Conservation (phyloP, 2,888 invertebrate genomes). For the Drosophila nr. fundita region DNA sequence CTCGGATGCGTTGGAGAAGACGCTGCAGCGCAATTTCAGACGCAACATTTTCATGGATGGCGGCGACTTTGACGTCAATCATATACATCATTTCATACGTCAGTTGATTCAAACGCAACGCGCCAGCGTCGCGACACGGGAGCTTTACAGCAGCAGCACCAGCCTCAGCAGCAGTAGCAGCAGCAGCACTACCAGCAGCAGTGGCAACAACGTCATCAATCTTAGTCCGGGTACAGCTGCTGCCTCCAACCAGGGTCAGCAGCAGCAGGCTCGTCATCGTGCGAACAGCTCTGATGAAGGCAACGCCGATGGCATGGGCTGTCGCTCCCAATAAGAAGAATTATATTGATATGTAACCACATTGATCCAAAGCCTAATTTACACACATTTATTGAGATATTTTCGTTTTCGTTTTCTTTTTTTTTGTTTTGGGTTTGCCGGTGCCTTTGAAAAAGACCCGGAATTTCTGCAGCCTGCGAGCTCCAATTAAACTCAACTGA, state of each 20-base stretch:
- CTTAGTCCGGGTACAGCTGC: not conserved
- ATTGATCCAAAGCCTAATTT: slow-evolving; percentile 37
- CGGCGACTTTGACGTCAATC: slow-evolving; percentile 73
- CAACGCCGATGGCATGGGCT: slow-evolving; percentile 53
- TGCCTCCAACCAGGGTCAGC: not conserved
- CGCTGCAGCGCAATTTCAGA: slow-evolving; percentile 77
- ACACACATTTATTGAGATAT: not conserved
- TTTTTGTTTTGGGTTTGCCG: not conserved
- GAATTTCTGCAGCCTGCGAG: slow-evolving; percentile 14
- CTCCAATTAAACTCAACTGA: slow-evolving; percentile 15
- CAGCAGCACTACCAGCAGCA: slow-evolving; percentile 26
- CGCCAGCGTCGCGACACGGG: not conserved
- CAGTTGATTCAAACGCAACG: slow-evolving; percentile 72
- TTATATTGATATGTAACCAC: not conserved
- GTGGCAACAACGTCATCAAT: not conserved
- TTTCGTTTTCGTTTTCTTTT: not conserved
- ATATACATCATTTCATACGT: slow-evolving; percentile 82
- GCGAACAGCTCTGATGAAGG: slow-evolving; percentile 50
- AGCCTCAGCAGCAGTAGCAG: slow-evolving; percentile 3
- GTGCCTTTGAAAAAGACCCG: slow-evolving; percentile 28
- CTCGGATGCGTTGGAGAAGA: slow-evolving; percentile 56
- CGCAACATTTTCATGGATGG: slow-evolving; percentile 55
- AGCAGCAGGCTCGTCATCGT: slow-evolving; percentile 14
- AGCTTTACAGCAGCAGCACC: not conserved
- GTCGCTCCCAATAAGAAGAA: slow-evolving; percentile 70